phyloP scores from a whole-genome alignment of 2,113 vertebrate genomes.

The Triplophysa siluroides region DNA sequence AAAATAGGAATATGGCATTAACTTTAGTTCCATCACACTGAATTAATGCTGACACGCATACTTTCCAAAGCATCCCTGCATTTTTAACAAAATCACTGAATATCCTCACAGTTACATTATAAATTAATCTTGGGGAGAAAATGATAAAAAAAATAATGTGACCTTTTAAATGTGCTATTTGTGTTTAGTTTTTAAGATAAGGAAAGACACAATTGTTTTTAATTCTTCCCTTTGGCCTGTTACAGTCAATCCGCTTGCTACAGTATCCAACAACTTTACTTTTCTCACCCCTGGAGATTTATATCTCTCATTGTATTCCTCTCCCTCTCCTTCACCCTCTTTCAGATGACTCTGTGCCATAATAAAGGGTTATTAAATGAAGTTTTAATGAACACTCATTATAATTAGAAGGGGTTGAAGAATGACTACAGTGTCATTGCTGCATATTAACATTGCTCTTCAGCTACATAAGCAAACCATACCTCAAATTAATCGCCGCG shows the following conservation, averaged over 20 bases:
- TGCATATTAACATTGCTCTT: slow-evolving; percentile 60
- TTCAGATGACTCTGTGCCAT: slow-evolving; percentile 51
- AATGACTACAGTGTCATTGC: slow-evolving; percentile 55
- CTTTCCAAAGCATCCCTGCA: too few species aligned
- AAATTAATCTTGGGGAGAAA: too few species aligned
- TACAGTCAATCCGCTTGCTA: slow-evolving; percentile 54
- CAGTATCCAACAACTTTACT: slow-evolving; percentile 57
- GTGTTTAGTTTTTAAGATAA: slow-evolving; percentile 14
- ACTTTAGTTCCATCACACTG: too few species aligned
- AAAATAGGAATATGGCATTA: too few species aligned
- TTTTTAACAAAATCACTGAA: too few species aligned
- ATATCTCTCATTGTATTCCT: slow-evolving; percentile 23
- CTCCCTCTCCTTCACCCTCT: slow-evolving; percentile 47
- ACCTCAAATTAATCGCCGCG: slow-evolving; percentile 63
- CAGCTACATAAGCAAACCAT: slow-evolving; percentile 64
- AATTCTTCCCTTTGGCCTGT: slow-evolving; percentile 22
- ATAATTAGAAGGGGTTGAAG: slow-evolving; percentile 72
- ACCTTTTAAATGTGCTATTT: slow-evolving; percentile 2
- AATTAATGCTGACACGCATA: too few species aligned
- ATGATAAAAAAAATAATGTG: neutral
- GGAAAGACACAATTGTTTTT: slow-evolving; percentile 11
- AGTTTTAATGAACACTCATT: slow-evolving; percentile 68
- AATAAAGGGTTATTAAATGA: slow-evolving; percentile 70
- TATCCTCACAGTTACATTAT: too few species aligned
- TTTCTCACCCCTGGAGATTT: slow-evolving; percentile 58